Evolutionary conservation across 2,888 invertebrate genomes (phyloP).

Genomic region (Halocaridina rubra): DNA sequence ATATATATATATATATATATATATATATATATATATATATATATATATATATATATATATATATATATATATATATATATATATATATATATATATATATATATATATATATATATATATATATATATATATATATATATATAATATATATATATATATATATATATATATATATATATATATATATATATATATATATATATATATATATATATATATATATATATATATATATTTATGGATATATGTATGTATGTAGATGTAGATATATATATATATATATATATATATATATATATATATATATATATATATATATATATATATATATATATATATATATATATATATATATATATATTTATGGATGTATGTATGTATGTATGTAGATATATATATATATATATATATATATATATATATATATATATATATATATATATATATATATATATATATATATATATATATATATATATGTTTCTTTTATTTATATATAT

Average conservation of each 20-base stretch:
- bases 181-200: not conserved
- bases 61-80: not conserved
- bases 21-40: not conserved
- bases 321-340: not conserved
- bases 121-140: not conserved
- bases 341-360: not conserved
- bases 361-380: not conserved
- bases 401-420: not conserved
- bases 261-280: not conserved
- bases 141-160: not conserved
- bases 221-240: not conserved
- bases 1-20: not conserved
- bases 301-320: not conserved
- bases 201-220: not conserved
- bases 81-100: not conserved
- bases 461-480: not conserved
- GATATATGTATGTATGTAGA: not conserved
- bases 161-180: not conserved
- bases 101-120: not conserved
- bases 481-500: not conserved
- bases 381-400: not conserved
- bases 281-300: not conserved
- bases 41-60: not conserved
- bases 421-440: not conserved
- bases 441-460: not conserved